Percentiles rank a stretch among this genome's conserved stretches.
phyloP scores from a whole-genome alignment of 2,888 invertebrate species.

The Drosophila mercatorum region DNA sequence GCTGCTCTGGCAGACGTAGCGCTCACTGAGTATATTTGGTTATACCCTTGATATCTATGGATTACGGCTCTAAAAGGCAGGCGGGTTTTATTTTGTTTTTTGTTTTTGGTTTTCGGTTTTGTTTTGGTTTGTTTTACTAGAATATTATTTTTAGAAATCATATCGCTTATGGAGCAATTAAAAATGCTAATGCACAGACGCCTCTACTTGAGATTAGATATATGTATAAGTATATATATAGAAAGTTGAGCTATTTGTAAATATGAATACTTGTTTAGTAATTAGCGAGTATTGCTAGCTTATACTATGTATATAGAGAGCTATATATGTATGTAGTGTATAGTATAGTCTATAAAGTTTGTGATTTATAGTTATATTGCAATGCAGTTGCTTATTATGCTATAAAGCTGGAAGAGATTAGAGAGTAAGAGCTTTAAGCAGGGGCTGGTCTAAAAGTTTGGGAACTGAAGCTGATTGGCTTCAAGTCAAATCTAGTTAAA shows the following conservation, averaged over 20 bases:
- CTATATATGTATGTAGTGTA: not conserved
- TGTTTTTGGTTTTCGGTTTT: not conserved
- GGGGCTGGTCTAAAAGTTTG: no score
- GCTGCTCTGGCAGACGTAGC: not conserved
- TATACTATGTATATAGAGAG: not conserved
- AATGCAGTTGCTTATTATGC: constrained; percentile 4
- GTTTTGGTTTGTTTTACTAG: not conserved
- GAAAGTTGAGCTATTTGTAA: constrained; percentile 9
- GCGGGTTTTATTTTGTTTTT: constrained; percentile 23
- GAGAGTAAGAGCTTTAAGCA: no score
- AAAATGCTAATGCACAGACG: constrained; percentile 38
- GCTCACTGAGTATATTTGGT: not conserved
- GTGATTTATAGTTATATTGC: no score
- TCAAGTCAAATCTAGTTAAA: not conserved
- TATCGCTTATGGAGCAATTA: constrained; percentile 43
- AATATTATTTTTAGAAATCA: constrained; percentile 43
- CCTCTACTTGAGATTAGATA: constrained; percentile 12
- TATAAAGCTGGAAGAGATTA: not conserved
- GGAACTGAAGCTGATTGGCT: no score
- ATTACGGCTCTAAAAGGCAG: constrained; percentile 10
- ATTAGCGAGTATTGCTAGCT: constrained; percentile 19
- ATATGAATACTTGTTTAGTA: constrained; percentile 35
- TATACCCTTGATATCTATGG: constrained; percentile 19
- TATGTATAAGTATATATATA: constrained; percentile 7
- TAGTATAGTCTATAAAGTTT: no score